Evolutionary conservation across 2,113 vertebrate species (phyloP).

Genomic region (Cololabis saira): DNA sequence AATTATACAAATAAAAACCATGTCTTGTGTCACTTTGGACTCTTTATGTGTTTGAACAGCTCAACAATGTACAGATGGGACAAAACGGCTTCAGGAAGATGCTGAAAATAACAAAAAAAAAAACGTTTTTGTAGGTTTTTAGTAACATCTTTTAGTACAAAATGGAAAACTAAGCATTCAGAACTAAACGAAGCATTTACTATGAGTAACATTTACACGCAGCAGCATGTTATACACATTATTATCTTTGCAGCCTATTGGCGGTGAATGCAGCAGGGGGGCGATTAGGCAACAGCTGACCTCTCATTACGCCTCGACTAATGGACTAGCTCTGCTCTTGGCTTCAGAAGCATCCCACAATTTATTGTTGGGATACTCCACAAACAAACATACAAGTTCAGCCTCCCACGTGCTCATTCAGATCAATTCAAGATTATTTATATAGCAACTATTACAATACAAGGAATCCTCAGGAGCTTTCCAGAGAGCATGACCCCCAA

Average conservation of each 20-base stretch:
- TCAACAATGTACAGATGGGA: not conserved
- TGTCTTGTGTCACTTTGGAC: too few species aligned
- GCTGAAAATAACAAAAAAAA: too few species aligned
- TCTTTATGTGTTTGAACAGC: too few species aligned
- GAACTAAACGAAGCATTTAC: not conserved
- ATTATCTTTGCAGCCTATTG: not conserved
- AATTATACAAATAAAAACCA: too few species aligned
- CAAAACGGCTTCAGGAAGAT: not conserved
- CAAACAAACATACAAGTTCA: conserved; percentile 45
- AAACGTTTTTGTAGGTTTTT: too few species aligned
- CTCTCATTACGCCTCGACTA: conserved; percentile 42
- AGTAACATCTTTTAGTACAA: not conserved
- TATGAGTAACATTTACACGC: not conserved
- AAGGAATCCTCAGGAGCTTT: too few species aligned
- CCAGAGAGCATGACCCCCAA: too few species aligned
- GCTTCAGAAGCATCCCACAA: conserved; percentile 49
- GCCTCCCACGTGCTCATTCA: conserved; percentile 2
- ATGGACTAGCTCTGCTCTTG: conserved; percentile 32
- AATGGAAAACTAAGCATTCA: not conserved
- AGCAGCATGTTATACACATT: conserved; percentile 21
- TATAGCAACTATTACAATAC: too few species aligned
- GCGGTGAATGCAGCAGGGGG: not conserved
- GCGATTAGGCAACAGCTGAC: conserved; percentile 45
- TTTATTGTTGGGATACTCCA: conserved; percentile 54
- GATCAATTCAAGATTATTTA: not conserved